Percentiles rank a stretch among this genome's conserved stretches.
phyloP scores from a whole-genome alignment of 1,140 invertebrate species.

The Anadara kagoshimensis region DNA sequence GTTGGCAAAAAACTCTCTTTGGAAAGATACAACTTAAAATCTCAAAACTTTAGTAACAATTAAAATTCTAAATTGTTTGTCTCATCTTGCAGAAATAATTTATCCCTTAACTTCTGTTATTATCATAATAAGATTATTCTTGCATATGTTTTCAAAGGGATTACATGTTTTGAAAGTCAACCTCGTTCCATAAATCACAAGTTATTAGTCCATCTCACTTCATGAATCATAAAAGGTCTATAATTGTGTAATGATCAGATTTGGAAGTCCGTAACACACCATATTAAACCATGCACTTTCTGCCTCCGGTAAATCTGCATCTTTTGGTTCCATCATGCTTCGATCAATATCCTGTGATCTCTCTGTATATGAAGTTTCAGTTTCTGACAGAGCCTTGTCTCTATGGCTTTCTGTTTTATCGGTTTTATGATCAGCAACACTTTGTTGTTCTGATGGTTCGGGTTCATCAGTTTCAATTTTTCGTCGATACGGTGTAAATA shows the following conservation, averaged over 20 bases:
- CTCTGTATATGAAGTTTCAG: slow-evolving; percentile 2
- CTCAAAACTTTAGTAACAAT: too few relatives aligned
- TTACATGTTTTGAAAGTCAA: too few relatives aligned
- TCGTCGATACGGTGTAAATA: slow-evolving; percentile 58
- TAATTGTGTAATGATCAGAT: slow-evolving; percentile 65
- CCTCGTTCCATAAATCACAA: too few relatives aligned
- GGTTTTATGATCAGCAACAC: too few relatives aligned
- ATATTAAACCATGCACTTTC: slow-evolving; percentile 65
- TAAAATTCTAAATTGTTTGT: too few relatives aligned
- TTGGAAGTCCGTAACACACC: slow-evolving; percentile 72
- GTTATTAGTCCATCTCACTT: too few relatives aligned
- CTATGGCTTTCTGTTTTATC: slow-evolving; percentile 25
- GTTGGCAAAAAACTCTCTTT: too few relatives aligned
- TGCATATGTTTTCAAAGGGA: background rate
- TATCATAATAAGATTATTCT: background rate
- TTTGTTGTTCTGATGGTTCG: background rate
- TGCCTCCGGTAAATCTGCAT: slow-evolving; percentile 30
- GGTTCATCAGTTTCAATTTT: slow-evolving; percentile 43
- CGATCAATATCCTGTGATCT: background rate
- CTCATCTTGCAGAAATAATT: too few relatives aligned
- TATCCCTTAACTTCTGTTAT: too few relatives aligned
- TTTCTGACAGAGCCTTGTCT: slow-evolving; percentile 20
- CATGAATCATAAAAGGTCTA: background rate
- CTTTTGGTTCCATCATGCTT: slow-evolving; percentile 38
- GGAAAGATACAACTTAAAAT: too few relatives aligned